phyloP scores from a whole-genome alignment of 2,797 vertebrate species.

The Tiaroga cobitis region DNA sequence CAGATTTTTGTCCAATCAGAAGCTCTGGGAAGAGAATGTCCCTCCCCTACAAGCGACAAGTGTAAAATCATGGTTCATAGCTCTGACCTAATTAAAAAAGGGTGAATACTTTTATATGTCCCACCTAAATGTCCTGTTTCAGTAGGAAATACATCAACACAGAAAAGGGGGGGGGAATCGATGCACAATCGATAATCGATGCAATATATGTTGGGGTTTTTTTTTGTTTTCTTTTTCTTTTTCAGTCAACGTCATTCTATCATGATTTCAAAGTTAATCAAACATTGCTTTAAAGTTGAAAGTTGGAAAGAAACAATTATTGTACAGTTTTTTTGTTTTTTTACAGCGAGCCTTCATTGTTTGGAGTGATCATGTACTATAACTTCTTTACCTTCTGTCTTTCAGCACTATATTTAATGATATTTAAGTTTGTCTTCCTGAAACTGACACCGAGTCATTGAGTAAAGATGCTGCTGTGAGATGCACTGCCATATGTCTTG shows the following conservation, averaged over 20 bases:
- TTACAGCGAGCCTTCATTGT: neutral
- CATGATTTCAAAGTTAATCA: neutral
- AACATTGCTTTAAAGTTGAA: neutral
- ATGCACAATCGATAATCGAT: no score
- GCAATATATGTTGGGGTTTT: no score
- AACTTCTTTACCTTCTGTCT: neutral
- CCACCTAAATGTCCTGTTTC: no score
- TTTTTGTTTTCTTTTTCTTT: no score
- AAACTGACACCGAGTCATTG: neutral
- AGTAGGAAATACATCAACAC: no score
- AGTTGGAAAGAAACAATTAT: neutral
- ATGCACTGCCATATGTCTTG: neutral
- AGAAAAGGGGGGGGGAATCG: no score
- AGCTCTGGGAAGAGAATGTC: no score
- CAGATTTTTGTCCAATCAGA: no score
- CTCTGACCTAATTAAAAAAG: no score
- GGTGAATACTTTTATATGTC: no score
- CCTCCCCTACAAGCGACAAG: no score
- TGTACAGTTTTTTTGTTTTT: neutral
- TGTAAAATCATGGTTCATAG: no score
- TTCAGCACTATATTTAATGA: neutral
- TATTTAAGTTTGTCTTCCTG: slow-evolving; percentile 6
- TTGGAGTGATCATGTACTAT: neutral
- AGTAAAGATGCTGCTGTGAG: neutral
- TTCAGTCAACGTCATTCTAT: neutral